phyloP scores from a whole-genome alignment of 2,113 vertebrate species.

The Sorex fumeus region DNA sequence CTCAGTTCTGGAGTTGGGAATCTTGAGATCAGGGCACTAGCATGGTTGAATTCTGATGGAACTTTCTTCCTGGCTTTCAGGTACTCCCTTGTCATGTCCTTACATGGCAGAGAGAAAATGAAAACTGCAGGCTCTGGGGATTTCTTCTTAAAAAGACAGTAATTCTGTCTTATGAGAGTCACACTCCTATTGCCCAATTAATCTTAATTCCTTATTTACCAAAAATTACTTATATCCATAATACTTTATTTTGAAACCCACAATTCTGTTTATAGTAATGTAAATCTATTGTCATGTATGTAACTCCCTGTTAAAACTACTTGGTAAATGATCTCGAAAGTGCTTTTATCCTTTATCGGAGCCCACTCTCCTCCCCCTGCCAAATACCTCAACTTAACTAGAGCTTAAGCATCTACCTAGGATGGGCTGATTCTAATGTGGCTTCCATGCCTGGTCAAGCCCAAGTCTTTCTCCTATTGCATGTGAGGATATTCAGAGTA shows the following conservation, averaged over 20 bases:
- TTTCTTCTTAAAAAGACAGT: slow-evolving; percentile 53
- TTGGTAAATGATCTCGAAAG: slow-evolving; percentile 34
- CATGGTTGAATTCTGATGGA: background rate
- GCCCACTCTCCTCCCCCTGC: background rate
- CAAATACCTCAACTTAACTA: background rate
- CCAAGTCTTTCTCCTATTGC: background rate
- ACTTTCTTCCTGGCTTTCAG: slow-evolving; percentile 44
- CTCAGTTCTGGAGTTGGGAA: slow-evolving; percentile 20
- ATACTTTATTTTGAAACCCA: slow-evolving; percentile 9
- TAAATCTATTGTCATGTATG: background rate
- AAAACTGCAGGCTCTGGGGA: background rate
- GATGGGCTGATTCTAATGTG: slow-evolving; percentile 27
- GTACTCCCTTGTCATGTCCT: slow-evolving; percentile 22
- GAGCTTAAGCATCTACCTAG: background rate
- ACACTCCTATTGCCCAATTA: slow-evolving; percentile 18
- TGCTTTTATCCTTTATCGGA: slow-evolving; percentile 35
- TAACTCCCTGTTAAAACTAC: slow-evolving; percentile 40
- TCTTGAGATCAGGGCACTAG: slow-evolving; percentile 17
- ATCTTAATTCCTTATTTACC: slow-evolving; percentile 38
- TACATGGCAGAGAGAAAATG: background rate
- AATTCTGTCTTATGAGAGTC: slow-evolving; percentile 1
- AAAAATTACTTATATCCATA: slow-evolving; percentile 24
- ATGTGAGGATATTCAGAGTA: slow-evolving; percentile 32
- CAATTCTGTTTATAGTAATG: background rate
- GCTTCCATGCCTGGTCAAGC: background rate